Conservation (phyloP, 2,797 vertebrate genomes). For the Thunnus albacares region DNA sequence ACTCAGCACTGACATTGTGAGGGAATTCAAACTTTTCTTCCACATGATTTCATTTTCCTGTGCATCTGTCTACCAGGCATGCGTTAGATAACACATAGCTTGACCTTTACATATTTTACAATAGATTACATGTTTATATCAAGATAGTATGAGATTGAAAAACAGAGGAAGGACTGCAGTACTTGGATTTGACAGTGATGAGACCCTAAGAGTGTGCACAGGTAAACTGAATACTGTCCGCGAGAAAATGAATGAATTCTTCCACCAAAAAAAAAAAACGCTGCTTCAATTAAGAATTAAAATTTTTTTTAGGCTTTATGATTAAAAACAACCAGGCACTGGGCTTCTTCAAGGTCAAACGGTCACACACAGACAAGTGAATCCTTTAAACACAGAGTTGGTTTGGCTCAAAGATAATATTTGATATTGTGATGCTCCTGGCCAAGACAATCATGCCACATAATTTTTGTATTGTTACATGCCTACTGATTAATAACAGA, state of each 20-base stretch:
- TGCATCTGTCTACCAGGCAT: no score
- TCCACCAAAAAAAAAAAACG: neutral
- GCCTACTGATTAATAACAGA: conserved; percentile 19
- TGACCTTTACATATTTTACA: no score
- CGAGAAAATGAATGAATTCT: no score
- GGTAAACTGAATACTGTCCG: neutral
- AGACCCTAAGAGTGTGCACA: no score
- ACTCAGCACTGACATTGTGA: no score
- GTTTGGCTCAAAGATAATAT: neutral
- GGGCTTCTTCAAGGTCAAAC: neutral
- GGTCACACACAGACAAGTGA: neutral
- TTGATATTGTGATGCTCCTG: neutral
- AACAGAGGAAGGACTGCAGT: no score
- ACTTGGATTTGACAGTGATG: no score
- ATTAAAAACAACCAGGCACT: neutral
- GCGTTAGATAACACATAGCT: no score
- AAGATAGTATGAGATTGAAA: no score
- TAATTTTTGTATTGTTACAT: neutral
- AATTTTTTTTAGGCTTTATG: neutral
- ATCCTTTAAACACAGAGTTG: neutral
- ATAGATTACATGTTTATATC: no score
- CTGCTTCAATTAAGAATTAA: neutral
- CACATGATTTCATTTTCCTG: no score
- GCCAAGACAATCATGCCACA: neutral
- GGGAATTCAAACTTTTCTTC: no score